Conservation (phyloP, 2,888 invertebrate species). For the Cryptosula pallasiana region DNA sequence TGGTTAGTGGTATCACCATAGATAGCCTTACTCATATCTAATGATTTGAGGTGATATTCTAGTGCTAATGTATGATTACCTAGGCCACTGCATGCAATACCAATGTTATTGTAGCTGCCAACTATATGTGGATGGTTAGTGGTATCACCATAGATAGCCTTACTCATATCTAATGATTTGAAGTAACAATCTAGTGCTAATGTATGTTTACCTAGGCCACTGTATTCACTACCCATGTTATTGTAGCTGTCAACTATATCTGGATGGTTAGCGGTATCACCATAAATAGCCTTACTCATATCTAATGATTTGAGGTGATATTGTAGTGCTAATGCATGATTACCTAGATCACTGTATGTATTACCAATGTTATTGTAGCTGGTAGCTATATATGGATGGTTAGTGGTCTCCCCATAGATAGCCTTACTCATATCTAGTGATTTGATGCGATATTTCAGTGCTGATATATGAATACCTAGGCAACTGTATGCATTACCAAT, state of each 20-base stretch:
- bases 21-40: background rate
- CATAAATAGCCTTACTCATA: background rate
- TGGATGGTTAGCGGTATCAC: background rate
- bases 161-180: background rate
- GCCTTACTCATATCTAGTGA: background rate
- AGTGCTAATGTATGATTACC: background rate
- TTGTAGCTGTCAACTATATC: conserved; percentile 14
- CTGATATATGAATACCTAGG: background rate
- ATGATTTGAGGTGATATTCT: background rate
- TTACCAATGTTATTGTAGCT: conserved; percentile 9
- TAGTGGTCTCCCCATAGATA: background rate
- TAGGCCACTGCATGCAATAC: background rate
- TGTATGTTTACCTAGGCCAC: background rate
- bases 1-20: background rate
- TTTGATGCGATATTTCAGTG: conserved; percentile 1
- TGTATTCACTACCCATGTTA: background rate
- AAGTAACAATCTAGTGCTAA: background rate
- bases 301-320: background rate
- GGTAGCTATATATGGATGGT: background rate
- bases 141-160: background rate
- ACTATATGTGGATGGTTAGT: background rate
- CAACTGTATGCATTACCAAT: background rate
- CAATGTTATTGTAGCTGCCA: background rate
- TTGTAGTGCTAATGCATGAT: background rate
- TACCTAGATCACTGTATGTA: background rate